phyloP scores from a whole-genome alignment of 23 tunicate species.

The Trididemnum nubilum region DNA sequence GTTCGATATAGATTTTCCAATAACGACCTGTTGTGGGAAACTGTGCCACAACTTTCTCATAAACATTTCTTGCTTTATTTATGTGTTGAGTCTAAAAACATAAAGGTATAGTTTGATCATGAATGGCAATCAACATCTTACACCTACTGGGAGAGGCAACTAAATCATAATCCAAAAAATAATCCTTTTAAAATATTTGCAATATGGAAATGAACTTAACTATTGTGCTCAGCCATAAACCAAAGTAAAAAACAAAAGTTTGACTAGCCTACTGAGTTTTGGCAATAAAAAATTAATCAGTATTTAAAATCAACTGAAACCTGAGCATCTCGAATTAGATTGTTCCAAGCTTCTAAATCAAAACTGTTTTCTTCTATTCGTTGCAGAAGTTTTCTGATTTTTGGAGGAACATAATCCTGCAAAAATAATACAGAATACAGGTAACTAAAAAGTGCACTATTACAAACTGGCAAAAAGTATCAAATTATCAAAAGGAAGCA shows the following conservation, averaged over 20 bases:
- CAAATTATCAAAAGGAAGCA: neutral
- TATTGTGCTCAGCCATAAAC: no score
- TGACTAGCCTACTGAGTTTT: no score
- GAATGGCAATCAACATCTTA: neutral
- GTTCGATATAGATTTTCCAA: conserved; percentile 97
- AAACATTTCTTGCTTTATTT: conserved; percentile 78
- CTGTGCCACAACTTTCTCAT: conserved; percentile 79
- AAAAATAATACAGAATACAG: no score
- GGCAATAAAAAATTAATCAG: no score
- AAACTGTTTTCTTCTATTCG: conserved; percentile 49
- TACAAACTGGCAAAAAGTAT: neutral
- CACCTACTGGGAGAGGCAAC: no score
- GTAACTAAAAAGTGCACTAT: neutral
- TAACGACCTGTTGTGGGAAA: conserved; percentile 95
- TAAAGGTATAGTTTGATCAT: neutral
- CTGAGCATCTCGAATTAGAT: conserved; percentile 95
- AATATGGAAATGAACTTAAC: no score
- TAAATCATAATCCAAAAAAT: no score
- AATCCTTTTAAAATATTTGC: no score
- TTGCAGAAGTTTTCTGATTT: conserved; percentile 59
- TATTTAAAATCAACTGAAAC: no score
- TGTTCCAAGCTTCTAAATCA: conserved; percentile 92
- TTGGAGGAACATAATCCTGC: conserved; percentile 78
- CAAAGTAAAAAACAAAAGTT: no score
- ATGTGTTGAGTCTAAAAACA: conserved; percentile 64